Conservation (phyloP, 2,888 invertebrate genomes). For the Nomada fabriciana region DNA sequence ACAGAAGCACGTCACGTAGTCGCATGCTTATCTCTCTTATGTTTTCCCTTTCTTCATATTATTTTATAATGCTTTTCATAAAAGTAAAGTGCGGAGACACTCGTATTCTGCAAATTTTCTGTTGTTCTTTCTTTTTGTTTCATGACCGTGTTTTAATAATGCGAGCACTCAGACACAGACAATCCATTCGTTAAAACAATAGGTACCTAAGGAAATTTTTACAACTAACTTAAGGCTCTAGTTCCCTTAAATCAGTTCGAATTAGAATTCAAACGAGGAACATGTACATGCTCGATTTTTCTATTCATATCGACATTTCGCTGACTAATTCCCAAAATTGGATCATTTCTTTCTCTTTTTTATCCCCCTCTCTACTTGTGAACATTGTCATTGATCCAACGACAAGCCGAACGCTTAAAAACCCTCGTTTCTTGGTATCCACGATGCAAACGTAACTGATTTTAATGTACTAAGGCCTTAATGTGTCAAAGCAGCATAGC, state of each 20-base stretch:
- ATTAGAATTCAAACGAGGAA: constrained; percentile 58
- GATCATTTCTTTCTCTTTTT: not conserved
- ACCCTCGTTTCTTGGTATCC: constrained; percentile 19
- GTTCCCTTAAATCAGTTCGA: constrained; percentile 69
- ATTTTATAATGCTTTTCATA: constrained; percentile 14
- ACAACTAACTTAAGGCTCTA: constrained; percentile 69
- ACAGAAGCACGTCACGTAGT: constrained; percentile 53
- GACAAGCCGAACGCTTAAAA: constrained; percentile 9
- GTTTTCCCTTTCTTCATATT: not conserved
- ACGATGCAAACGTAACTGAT: constrained; percentile 59
- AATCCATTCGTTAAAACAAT: constrained; percentile 68
- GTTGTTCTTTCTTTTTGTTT: constrained; percentile 4
- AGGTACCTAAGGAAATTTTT: constrained; percentile 68
- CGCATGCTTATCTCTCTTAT: constrained; percentile 21
- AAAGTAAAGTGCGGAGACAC: constrained; percentile 43
- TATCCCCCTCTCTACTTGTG: not conserved
- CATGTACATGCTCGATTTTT: constrained; percentile 9
- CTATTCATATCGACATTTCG: not conserved
- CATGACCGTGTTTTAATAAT: constrained; percentile 33
- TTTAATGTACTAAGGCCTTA: constrained; percentile 67
- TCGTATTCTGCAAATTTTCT: constrained; percentile 4
- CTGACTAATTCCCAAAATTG: constrained; percentile 14
- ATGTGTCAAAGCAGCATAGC: constrained; percentile 70
- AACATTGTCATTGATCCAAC: constrained; percentile 6
- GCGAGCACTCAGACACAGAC: constrained; percentile 67